phyloP scores from a whole-genome alignment of 1,140 invertebrate species.

The Listronotus bonariensis region DNA sequence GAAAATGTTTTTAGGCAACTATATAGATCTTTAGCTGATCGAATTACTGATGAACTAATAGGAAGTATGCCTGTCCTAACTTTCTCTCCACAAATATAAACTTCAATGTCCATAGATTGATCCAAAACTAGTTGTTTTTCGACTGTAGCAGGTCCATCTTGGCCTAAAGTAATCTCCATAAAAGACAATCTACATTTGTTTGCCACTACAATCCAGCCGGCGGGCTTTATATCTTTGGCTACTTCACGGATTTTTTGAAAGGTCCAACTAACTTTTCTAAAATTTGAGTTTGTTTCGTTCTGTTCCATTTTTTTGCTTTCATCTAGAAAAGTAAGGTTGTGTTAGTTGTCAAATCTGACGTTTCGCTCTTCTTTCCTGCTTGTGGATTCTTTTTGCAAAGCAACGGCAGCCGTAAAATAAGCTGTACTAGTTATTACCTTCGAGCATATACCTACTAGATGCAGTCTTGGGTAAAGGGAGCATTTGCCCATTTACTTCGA shows the following conservation, averaged over 20 bases:
- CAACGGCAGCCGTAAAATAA: too few relatives aligned
- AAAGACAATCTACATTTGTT: conserved; percentile 8
- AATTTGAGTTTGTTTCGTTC: background rate
- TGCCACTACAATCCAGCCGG: conserved; percentile 17
- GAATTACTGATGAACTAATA: background rate
- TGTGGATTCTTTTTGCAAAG: too few relatives aligned
- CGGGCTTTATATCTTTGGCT: conserved; percentile 15
- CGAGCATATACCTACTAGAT: too few relatives aligned
- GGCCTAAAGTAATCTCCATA: conserved; percentile 11
- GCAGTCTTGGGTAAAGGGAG: too few relatives aligned
- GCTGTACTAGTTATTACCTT: too few relatives aligned
- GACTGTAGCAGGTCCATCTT: conserved; percentile 2
- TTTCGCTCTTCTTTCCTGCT: too few relatives aligned
- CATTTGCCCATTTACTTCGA: too few relatives aligned
- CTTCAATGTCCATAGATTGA: conserved; percentile 6
- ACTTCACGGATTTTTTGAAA: conserved; percentile 5
- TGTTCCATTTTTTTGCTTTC: too few relatives aligned
- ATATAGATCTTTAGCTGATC: conserved; percentile 6
- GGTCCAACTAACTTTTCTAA: conserved; percentile 9
- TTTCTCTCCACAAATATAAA: conserved; percentile 5
- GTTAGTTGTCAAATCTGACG: too few relatives aligned
- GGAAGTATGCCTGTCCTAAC: conserved; percentile 4
- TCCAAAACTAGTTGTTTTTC: conserved; percentile 19
- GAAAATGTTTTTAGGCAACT: conserved; percentile 12
- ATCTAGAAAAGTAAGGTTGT: too few relatives aligned